These are phyloP conservation scores for Poecilus cupreus DNA, from an alignment of 2,888 invertebrate genomes.

Conservation along the genomic window DNA sequence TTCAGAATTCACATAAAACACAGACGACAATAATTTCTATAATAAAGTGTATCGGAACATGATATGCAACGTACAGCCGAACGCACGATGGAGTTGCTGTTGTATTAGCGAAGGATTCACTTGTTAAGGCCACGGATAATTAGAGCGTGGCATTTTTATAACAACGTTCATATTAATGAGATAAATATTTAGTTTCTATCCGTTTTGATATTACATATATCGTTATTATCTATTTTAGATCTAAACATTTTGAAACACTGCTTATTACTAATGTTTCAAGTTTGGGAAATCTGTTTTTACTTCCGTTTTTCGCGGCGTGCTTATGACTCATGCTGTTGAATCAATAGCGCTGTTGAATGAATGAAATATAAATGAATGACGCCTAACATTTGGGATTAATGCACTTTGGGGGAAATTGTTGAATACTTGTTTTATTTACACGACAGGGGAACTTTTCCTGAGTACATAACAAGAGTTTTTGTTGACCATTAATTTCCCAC, in stretches of 20 bases:
- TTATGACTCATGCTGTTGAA: slow-evolving; percentile 27
- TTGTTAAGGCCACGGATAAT: slow-evolving; percentile 25
- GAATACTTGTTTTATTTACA: not conserved
- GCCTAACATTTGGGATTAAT: not conserved
- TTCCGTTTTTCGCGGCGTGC: slow-evolving; percentile 14
- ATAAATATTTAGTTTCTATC: slow-evolving; percentile 48
- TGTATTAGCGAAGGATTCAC: not conserved
- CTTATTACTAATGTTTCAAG: slow-evolving; percentile 12
- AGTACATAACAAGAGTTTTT: not conserved
- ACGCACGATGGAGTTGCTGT: not conserved
- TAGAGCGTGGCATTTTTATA: slow-evolving; percentile 41
- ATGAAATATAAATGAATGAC: slow-evolving; percentile 17
- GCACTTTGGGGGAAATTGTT: not conserved
- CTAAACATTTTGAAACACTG: slow-evolving; percentile 30
- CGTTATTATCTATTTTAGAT: slow-evolving; percentile 31
- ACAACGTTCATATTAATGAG: slow-evolving; percentile 32
- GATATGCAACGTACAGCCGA: not conserved
- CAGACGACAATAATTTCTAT: too few species aligned
- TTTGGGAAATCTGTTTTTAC: slow-evolving; percentile 18
- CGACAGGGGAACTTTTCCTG: not conserved
- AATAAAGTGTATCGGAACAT: too few species aligned
- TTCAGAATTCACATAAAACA: too few species aligned
- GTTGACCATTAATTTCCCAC: not conserved
- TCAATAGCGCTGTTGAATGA: slow-evolving; percentile 24
- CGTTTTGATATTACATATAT: slow-evolving; percentile 39